Evolutionary conservation across 2,888 invertebrate species (phyloP).

Genomic region (Camptogramma bilineatum): DNA sequence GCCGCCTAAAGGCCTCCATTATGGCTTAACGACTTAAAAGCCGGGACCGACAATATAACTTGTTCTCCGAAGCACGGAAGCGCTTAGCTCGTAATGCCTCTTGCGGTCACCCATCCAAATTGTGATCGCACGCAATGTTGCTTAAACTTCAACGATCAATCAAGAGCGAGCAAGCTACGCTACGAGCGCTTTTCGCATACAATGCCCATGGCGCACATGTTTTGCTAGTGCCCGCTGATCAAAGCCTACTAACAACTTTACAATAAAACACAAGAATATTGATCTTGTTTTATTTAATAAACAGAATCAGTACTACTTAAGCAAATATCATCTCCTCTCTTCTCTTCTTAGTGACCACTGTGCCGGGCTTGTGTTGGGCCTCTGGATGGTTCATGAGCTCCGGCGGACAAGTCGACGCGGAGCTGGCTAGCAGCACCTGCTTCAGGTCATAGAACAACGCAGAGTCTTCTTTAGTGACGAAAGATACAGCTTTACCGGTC

Average conservation of each 20-base stretch:
- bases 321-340: conserved; percentile 98
- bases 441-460: conserved; percentile 98
- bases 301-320: conserved; percentile 69
- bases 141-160: too few relatives aligned
- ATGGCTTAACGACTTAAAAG: too few relatives aligned
- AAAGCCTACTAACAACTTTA: background rate
- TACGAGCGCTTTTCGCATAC: too few relatives aligned
- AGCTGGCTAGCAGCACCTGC: conserved; percentile 94
- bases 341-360: conserved; percentile 96
- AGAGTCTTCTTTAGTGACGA: conserved; percentile 98
- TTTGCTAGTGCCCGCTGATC: too few relatives aligned
- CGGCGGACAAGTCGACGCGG: conserved; percentile 97
- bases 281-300: conserved; percentile 41
- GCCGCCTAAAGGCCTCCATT: too few relatives aligned
- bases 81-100: too few relatives aligned
- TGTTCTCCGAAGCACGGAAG: too few relatives aligned
- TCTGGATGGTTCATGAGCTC: conserved; percentile 99
- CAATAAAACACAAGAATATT: conserved; percentile 23
- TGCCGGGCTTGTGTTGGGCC: conserved; percentile 98
- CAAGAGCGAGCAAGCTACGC: too few relatives aligned
- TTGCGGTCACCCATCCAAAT: too few relatives aligned
- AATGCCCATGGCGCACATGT: too few relatives aligned
- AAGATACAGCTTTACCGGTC: conserved; percentile 97
- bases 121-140: too few relatives aligned
- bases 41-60: too few relatives aligned